A percentile compares a stretch with the other conserved stretches of the same genome.
These are phyloP conservation scores for Tinea trinotella DNA, from an alignment of 2,888 invertebrate species.

Conservation along the genomic window DNA sequence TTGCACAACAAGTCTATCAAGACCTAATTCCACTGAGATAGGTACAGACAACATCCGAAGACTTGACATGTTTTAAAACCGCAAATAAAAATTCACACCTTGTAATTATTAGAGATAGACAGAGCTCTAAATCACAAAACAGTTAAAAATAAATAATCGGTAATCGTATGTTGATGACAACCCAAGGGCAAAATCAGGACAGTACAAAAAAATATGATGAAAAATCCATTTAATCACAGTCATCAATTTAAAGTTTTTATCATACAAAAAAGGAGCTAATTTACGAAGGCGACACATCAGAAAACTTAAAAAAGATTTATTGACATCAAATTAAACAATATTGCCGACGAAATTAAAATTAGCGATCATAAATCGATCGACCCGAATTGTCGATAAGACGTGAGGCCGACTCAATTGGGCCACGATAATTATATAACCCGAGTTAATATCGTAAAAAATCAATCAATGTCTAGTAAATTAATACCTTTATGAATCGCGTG, in stretches of 20 bases:
- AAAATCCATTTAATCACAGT: too few species aligned
- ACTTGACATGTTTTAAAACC: too few species aligned
- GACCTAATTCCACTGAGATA: too few species aligned
- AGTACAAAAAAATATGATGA: too few species aligned
- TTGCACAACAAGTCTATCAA: too few species aligned
- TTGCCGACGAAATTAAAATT: conserved; percentile 2
- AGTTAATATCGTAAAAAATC: conserved; percentile 34
- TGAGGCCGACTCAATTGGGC: not conserved
- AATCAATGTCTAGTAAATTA: conserved; percentile 58
- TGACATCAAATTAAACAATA: not conserved
- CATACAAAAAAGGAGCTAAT: not conserved
- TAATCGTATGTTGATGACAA: too few species aligned
- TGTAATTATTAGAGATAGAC: too few species aligned
- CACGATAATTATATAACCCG: conserved; percentile 11
- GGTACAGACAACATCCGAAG: too few species aligned
- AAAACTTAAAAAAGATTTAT: not conserved
- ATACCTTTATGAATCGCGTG: conserved; percentile 56
- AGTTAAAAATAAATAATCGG: too few species aligned
- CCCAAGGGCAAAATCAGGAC: too few species aligned
- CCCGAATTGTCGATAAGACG: conserved; percentile 5
- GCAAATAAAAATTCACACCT: too few species aligned
- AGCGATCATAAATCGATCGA: conserved; percentile 15
- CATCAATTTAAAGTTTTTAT: not conserved
- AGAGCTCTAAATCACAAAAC: too few species aligned
- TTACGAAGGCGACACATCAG: not conserved